Conservation (phyloP, 2,113 vertebrate species). For the Ptilorrhoa leucosticta region DNA sequence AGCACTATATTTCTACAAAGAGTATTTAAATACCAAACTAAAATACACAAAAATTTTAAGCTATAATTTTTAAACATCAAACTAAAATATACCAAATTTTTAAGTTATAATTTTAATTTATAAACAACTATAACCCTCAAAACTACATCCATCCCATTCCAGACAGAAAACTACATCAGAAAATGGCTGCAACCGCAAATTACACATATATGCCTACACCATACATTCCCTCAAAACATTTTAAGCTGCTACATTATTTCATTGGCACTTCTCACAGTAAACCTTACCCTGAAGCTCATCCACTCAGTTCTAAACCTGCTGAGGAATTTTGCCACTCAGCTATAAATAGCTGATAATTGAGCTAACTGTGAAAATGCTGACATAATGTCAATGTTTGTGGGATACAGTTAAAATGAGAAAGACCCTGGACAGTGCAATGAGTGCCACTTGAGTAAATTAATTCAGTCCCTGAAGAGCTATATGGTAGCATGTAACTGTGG, state of each 20-base stretch:
- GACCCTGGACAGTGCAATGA: neutral
- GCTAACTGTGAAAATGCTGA: neutral
- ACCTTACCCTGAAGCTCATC: neutral
- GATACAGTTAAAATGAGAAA: neutral
- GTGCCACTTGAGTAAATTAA: neutral
- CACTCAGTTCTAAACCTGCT: neutral
- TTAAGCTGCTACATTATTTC: neutral
- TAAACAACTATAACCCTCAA: neutral
- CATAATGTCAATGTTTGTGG: neutral
- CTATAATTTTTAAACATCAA: neutral
- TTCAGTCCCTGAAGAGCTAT: neutral
- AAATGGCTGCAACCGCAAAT: neutral
- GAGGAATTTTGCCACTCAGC: neutral
- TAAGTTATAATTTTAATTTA: neutral
- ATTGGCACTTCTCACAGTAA: neutral
- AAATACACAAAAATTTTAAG: neutral
- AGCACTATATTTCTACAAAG: neutral
- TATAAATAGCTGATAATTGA: neutral
- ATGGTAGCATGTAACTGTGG: accelerated
- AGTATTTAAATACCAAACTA: neutral
- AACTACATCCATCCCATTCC: neutral
- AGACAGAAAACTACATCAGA: neutral
- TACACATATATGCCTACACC: neutral
- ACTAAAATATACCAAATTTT: neutral
- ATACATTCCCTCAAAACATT: neutral